phyloP scores from a whole-genome alignment of 2,888 invertebrate species.

The Lydus trimaculatus region DNA sequence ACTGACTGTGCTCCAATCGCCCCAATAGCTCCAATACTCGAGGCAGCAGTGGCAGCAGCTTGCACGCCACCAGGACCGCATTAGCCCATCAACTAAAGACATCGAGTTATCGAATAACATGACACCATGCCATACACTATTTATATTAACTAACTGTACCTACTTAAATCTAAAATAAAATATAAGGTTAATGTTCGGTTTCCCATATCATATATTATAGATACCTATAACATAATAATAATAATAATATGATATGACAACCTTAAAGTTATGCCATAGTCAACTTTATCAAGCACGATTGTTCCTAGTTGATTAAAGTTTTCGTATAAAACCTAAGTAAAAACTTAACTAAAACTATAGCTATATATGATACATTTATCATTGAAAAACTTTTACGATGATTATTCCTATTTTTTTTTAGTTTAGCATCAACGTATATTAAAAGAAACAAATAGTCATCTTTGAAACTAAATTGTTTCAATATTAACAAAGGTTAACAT shows the following conservation, averaged over 20 bases:
- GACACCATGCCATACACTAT: background rate
- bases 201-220: no score
- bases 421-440: background rate
- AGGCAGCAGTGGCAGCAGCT: constrained; percentile 30
- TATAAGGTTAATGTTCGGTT: background rate
- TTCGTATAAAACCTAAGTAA: background rate
- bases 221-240: no score
- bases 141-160: background rate
- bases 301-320: background rate
- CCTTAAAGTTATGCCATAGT: background rate
- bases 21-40: background rate
- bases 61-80: constrained; percentile 25
- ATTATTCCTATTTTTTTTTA: background rate
- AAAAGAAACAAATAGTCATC: background rate
- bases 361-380: no score
- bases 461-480: no score
- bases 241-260: background rate
- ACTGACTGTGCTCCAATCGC: constrained; percentile 11
- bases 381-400: background rate
- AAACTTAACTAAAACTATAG: background rate
- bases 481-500: no score
- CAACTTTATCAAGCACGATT: background rate
- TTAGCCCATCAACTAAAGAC: constrained; percentile 1
- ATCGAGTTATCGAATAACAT: background rate
- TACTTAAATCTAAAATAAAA: background rate